Base-by-base conservation (phyloP, 2,797 vertebrate species). In the Macropus fuliginosus region DNA sequence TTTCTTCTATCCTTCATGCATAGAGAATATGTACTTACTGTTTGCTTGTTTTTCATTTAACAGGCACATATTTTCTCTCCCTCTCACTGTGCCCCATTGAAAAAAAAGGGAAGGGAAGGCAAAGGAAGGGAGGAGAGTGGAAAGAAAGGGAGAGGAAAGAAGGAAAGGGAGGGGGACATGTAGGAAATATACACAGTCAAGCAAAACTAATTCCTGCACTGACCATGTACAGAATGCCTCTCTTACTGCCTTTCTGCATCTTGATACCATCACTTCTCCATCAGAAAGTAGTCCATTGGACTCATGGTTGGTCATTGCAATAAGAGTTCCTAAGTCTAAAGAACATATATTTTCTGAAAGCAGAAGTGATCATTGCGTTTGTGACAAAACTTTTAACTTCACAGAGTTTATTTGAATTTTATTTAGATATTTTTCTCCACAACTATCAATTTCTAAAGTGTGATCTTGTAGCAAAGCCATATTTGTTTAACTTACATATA, bases 381-480 rank as follows among this genome's bases (percentile, higher is more conserved):
- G 12, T 92, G 90, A 55, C 46, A 18, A 91, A 94, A 54, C n/a
- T 89, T 93, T 89, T 59, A 91, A 55, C 54, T 46, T 96, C 94
- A 62, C 54, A 95, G 94, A 94, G 28, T 27, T 62, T 59, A 93
- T 90, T 90, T 93, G 50, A 81, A 93, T 91, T 94, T 96, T 96
- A 90, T 94, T 94, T 96, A 95, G 92, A 90, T 50, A 54, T 96
- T 97, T 97, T 97, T 91, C 91, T 96, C 92, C 55, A 97, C 90
- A 95, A 57, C 62, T 96, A 92, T 94, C 74, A 90, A 91, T 91
- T 95, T 93, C 81, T 66, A 90, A 46, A 21, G 90, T 92, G 1
- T 62, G 24, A 4, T 96, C 81, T 93, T 95, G 55, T 55, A 96
- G 91, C 96, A 62, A 96, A 97, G 55, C 93, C 91, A 96, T 96